Evolutionary conservation across 2,888 invertebrate genomes (phyloP).

Genomic region (Ormyrus rosae): DNA sequence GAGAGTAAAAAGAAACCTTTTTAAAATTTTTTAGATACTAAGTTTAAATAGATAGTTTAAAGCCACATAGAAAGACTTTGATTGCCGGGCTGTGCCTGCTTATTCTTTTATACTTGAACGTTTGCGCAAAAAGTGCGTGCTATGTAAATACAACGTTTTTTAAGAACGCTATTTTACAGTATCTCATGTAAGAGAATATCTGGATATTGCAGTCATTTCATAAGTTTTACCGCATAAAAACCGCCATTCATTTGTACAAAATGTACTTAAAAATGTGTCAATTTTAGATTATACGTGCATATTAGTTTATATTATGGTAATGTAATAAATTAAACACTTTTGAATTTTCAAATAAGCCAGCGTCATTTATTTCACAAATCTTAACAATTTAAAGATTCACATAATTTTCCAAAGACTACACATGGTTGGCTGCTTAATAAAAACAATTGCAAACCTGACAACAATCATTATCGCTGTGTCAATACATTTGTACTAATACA

Average conservation of each 20-base stretch:
- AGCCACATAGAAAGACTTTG: slow-evolving; percentile 6
- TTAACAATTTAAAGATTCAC: slow-evolving; percentile 13
- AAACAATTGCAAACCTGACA: too few species aligned
- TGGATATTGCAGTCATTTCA: slow-evolving; percentile 2
- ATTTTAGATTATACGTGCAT: slow-evolving; percentile 17
- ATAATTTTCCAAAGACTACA: slow-evolving; percentile 14
- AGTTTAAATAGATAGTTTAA: not conserved
- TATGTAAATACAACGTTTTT: slow-evolving; percentile 42
- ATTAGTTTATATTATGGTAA: slow-evolving; percentile 21
- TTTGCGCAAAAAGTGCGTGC: slow-evolving; percentile 11
- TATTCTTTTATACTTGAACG: slow-evolving; percentile 32
- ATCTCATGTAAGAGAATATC: not conserved
- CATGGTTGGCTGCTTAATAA: not conserved
- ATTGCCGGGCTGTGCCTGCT: slow-evolving; percentile 32
- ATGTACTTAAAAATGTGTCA: slow-evolving; percentile 33
- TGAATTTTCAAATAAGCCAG: slow-evolving; percentile 27
- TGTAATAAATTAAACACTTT: slow-evolving; percentile 40
- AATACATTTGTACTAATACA: not conserved
- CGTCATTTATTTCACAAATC: slow-evolving; percentile 38
- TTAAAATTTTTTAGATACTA: not conserved
- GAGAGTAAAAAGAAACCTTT: not conserved
- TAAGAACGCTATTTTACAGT: slow-evolving; percentile 3
- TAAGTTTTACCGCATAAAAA: slow-evolving; percentile 8
- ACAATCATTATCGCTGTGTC: too few species aligned
- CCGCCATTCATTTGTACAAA: slow-evolving; percentile 19